Conservation (phyloP, 2,888 invertebrate genomes). For the Lomographa bimaculata region DNA sequence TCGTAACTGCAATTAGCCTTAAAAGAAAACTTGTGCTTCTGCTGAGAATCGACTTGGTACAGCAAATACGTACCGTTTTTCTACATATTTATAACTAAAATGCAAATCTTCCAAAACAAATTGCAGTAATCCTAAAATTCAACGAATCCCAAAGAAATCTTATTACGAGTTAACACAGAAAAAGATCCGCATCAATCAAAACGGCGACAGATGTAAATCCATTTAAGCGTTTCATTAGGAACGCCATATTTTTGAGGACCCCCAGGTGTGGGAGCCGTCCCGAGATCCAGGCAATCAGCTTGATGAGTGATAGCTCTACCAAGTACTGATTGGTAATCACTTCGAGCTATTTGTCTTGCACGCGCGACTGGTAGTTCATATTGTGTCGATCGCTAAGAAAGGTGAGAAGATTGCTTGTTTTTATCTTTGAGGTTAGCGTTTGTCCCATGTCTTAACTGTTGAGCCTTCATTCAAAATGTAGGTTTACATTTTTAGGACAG, state of each 20-base stretch:
- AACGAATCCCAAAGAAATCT: constrained; percentile 30
- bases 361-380: too few relatives aligned
- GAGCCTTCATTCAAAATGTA: too few relatives aligned
- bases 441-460: too few relatives aligned
- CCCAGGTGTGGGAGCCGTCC: constrained; percentile 26
- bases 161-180: constrained; percentile 31
- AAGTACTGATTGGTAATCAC: constrained; percentile 21
- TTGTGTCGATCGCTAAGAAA: too few relatives aligned
- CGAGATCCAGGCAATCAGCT: constrained; percentile 9
- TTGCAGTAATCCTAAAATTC: constrained; percentile 28
- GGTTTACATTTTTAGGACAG: too few relatives aligned
- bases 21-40: too few relatives aligned
- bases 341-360: constrained; percentile 8
- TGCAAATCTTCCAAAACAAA: constrained; percentile 23
- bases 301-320: constrained; percentile 9
- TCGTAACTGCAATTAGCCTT: too few relatives aligned
- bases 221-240: constrained; percentile 62
- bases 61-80: too few relatives aligned
- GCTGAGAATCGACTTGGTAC: too few relatives aligned
- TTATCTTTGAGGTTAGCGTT: too few relatives aligned
- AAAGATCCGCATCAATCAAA: constrained; percentile 53
- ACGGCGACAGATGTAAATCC: constrained; percentile 55
- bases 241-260: constrained; percentile 49
- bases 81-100: too few relatives aligned
- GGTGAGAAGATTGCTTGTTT: neutral